A percentile compares a stretch with the other conserved stretches of the same genome.
These are phyloP conservation scores for Delphinapterus leucas DNA, from an alignment of 2,113 vertebrate species.

Conservation along the genomic window DNA sequence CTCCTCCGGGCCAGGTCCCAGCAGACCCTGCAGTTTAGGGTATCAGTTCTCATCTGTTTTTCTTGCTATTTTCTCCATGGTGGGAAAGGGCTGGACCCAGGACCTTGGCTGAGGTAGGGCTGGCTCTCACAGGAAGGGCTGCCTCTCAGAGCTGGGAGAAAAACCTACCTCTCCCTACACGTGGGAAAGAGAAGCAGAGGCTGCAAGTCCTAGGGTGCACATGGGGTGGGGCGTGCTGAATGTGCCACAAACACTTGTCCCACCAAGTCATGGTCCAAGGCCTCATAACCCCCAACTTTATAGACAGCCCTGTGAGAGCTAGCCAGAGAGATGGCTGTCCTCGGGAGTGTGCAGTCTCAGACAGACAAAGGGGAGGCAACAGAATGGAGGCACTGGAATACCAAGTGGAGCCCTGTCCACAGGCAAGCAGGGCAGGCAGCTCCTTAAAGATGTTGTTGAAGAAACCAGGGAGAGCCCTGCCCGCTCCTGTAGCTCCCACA, in stretches of 20 bases:
- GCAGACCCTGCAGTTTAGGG: conserved; percentile 33
- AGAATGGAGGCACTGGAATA: background rate
- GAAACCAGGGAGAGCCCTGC: background rate
- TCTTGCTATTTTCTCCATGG: conserved; percentile 33
- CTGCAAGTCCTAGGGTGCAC: background rate
- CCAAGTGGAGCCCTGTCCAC: accelerated
- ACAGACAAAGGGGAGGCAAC: accelerated
- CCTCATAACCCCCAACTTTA: background rate
- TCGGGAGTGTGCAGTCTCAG: accelerated
- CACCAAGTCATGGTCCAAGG: background rate
- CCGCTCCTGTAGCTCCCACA: background rate
- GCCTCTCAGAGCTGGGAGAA: background rate
- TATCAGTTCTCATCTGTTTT: conserved; percentile 31
- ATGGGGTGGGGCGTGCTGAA: accelerated
- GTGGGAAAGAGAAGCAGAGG: background rate
- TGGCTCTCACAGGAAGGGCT: conserved; percentile 55
- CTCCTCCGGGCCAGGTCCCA: conserved; percentile 48
- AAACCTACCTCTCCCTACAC: background rate
- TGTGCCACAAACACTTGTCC: background rate
- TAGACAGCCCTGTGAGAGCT: background rate
- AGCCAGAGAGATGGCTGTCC: background rate
- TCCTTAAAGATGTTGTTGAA: background rate
- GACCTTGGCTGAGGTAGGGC: conserved; percentile 48
- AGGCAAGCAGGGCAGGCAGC: background rate
- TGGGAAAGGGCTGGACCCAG: conserved; percentile 68